A percentile compares a stretch with the other conserved stretches of the same genome.
These are phyloP conservation scores for Nyctereutes procyonoides DNA, from an alignment of 2,113 vertebrate species.

Conservation along the genomic window DNA sequence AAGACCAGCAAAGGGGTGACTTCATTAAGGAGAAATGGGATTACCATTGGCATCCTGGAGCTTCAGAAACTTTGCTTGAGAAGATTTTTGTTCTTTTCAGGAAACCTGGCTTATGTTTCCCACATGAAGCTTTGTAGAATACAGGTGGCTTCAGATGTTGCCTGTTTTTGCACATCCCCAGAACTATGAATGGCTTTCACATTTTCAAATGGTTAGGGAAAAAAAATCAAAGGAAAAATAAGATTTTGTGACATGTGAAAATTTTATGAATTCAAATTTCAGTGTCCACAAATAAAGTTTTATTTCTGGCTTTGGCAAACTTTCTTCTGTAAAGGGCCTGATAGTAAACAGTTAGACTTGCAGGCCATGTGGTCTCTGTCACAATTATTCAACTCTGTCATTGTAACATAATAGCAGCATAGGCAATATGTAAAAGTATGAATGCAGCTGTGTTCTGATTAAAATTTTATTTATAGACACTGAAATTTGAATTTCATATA, in stretches of 20 bases:
- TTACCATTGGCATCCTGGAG: neutral
- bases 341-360: conserved; percentile 18
- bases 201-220: neutral
- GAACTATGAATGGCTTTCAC: neutral
- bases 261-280: conserved; percentile 15
- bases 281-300: neutral
- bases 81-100: neutral
- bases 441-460: neutral
- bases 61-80: neutral
- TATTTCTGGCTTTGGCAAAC: neutral
- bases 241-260: neutral
- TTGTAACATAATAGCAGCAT: neutral
- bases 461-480: neutral
- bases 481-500: neutral
- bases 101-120: conserved; percentile 11
- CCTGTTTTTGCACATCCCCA: neutral
- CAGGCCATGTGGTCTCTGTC: neutral
- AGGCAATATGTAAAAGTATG: neutral
- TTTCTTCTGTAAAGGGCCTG: neutral
- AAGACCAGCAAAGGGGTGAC: neutral
- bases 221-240: neutral
- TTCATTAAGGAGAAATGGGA: conserved; percentile 30
- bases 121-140: neutral
- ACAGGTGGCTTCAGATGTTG: neutral
- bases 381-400: neutral